phyloP scores from a whole-genome alignment of 1,140 invertebrate species.

The Drosophila trapezifrons region DNA sequence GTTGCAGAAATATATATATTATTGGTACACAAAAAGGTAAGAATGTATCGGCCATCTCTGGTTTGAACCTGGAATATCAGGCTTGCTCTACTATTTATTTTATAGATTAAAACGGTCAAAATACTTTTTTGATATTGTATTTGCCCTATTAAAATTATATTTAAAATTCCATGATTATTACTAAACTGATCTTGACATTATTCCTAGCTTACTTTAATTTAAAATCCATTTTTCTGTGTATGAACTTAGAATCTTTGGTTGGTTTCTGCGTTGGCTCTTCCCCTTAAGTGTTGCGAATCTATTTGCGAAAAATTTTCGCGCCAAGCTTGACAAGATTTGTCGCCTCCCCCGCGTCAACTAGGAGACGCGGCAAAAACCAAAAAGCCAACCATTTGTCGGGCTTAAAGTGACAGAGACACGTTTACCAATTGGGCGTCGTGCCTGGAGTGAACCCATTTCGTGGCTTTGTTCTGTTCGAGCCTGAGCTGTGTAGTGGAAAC shows the following conservation, averaged over 20 bases:
- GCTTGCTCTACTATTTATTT: no score
- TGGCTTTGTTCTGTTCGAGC: conserved; percentile 46
- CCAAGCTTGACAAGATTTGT: conserved; percentile 51
- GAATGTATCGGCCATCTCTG: no score
- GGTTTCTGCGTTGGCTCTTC: conserved; percentile 23
- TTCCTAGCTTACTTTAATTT: neutral
- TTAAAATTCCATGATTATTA: no score
- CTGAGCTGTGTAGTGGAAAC: conserved; percentile 26
- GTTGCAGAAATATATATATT: no score
- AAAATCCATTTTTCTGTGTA: neutral
- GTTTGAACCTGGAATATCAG: no score
- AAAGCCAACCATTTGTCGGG: conserved; percentile 54
- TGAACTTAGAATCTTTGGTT: conserved; percentile 14
- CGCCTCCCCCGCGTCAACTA: conserved; percentile 24
- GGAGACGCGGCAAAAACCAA: conserved; percentile 1
- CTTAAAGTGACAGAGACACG: conserved; percentile 73
- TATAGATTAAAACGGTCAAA: no score
- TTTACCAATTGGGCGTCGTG: conserved; percentile 58
- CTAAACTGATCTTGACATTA: neutral
- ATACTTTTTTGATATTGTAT: no score
- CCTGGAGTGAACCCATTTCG: conserved; percentile 55
- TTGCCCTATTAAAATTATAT: no score
- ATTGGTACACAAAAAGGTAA: no score
- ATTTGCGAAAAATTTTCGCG: conserved; percentile 63
- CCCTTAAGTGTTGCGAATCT: conserved; percentile 64